Evolutionary conservation across 2,797 vertebrate species (phyloP), one percentile per base, ranked within the genome.

Genomic region (Falco cherrug): DNA sequence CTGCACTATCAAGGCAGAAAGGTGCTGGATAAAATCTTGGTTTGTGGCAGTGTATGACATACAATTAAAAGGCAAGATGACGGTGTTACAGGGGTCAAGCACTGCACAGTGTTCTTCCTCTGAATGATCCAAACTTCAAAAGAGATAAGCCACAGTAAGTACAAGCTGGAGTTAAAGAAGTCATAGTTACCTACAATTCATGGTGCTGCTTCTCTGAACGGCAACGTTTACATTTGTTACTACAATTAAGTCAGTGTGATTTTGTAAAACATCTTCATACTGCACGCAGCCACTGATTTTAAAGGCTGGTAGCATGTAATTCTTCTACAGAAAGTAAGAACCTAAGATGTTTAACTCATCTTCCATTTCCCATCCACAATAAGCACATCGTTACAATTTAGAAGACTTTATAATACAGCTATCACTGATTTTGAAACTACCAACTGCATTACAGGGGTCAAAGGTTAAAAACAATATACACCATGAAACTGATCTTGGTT

Each of bases 21-120:
- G 98, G 94, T 98, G 98, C 70, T 98, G 97, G 68, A 98, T 97
- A 94, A 99, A 99, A 97, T 99, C 98, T 92, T 98, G 97, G 97
- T 99, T 98, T 94, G 98, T 98, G 95, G 97, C 97, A 65, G 98
- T 98, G 97, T 99, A 98, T 73, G 98, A 98, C 63, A 98, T 96
- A 95, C 98, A 98, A 41, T 97, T 98, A 79, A 98, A 98, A 93
- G 98, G 98, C 90, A 99, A 95, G 90, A 98, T 97, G 80, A 98
- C 33, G 17, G 98, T 98, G 82, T 95, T 97, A 84, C 96, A 88
- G 16, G 95, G 96, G 70, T 97, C 97, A 19, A 96, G 98, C 93
- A 96, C 91, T 2, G 48, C 91, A 94, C 84, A 94, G 87, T 92
- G 88, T n/a, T 97, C 96, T 77, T 98, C 98, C 88, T 98, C 98